Conservation (phyloP, 2,888 invertebrate genomes). For the Rotaria magnacalcarata region DNA sequence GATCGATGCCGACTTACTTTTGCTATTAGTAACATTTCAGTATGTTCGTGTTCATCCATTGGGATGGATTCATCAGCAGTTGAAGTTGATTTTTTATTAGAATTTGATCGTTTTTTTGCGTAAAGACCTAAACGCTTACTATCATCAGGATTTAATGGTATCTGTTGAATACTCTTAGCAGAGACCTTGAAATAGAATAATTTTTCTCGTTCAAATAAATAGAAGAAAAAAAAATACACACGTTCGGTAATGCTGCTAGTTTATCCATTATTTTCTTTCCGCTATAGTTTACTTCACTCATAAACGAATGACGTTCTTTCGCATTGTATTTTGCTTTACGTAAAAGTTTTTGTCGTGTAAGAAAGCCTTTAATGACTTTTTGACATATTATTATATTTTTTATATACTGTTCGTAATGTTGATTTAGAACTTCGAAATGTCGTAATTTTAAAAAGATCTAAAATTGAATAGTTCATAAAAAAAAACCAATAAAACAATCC, state of each 20-base stretch:
- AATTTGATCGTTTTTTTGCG: neutral
- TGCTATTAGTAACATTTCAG: neutral
- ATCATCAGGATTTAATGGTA: neutral
- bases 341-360: slow-evolving; percentile 47
- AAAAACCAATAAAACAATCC: neutral
- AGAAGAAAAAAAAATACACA: neutral
- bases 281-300: neutral
- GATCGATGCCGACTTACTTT: neutral
- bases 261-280: slow-evolving; percentile 6
- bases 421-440: slow-evolving; percentile 52
- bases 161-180: neutral
- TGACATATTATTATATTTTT: slow-evolving; percentile 50
- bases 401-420: slow-evolving; percentile 48
- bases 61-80: neutral
- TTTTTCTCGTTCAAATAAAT: too few species aligned
- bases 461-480: slow-evolving; percentile 23
- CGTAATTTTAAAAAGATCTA: slow-evolving; percentile 55
- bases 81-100: neutral
- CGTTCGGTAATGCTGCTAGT: slow-evolving; percentile 33
- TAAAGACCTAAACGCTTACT: neutral
- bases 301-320: slow-evolving; percentile 11
- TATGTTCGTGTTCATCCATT: slow-evolving; percentile 19
- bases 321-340: slow-evolving; percentile 37
- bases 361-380: slow-evolving; percentile 49
- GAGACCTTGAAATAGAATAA: neutral